Evolutionary conservation across 2,113 vertebrate genomes (phyloP).

Genomic region (Carassius carassius): DNA sequence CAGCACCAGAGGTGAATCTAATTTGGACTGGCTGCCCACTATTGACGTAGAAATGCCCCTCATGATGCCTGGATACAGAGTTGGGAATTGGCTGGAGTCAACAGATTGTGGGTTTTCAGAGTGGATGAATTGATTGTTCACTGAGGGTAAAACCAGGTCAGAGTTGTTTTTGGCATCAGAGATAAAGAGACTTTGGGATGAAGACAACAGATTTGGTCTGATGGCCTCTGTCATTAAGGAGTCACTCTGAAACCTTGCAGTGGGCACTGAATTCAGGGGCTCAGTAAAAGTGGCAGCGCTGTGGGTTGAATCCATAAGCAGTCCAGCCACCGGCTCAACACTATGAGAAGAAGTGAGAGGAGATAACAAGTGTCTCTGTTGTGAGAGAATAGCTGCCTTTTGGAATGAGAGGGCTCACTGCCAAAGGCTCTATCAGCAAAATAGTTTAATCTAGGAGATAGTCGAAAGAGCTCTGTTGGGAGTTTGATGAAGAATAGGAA

Average conservation of each 20-base stretch:
- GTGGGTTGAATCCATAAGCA: slow-evolving; percentile 32
- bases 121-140: slow-evolving; percentile 42
- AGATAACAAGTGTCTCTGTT: slow-evolving; percentile 27
- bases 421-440: slow-evolving; percentile 22
- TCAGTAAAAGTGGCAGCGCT: slow-evolving; percentile 27
- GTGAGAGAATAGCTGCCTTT: slow-evolving; percentile 14
- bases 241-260: slow-evolving; percentile 45
- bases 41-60: slow-evolving; percentile 26
- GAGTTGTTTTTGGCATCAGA: slow-evolving; percentile 35
- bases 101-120: slow-evolving; percentile 1
- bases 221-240: slow-evolving; percentile 42
- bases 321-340: background rate
- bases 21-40: slow-evolving; percentile 24
- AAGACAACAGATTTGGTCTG: slow-evolving; percentile 30
- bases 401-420: slow-evolving; percentile 6
- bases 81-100: slow-evolving; percentile 6
- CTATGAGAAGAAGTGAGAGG: slow-evolving; percentile 10
- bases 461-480: background rate
- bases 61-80: slow-evolving; percentile 2
- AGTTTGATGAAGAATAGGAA: slow-evolving; percentile 8
- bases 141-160: slow-evolving; percentile 40
- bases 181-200: slow-evolving; percentile 26
- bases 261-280: slow-evolving; percentile 25
- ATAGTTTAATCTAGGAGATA: slow-evolving; percentile 35
- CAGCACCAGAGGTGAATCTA: slow-evolving; percentile 34